Base-by-base conservation (phyloP, 2,888 invertebrate species). In the Nematopogon swammerdamellus region DNA sequence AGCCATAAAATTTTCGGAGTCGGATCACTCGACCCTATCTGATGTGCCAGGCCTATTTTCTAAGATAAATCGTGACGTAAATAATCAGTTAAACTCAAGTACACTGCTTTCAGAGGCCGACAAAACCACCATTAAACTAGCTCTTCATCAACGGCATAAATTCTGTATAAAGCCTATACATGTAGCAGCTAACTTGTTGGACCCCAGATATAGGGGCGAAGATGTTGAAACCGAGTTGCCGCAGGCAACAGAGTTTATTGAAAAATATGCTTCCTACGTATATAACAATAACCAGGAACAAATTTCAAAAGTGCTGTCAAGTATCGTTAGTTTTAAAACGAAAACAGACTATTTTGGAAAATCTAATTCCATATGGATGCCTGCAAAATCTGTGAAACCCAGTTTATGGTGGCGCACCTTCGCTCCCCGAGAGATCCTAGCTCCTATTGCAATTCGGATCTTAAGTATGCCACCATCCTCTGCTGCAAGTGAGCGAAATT, bases 371-470 rank as follows among this genome's bases (percentile, higher is more conserved):
- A 52, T 52, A 45, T 52, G 45, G 50, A 44, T 43, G 49, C 50
- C 52, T 25, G 52, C 50, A 44, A 50, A 43, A 25, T 45, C 29
- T 36, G 42, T 52, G 29, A 46, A 45, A 36, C 49, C 50, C 20
- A 47, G 43, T 25, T 44, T 47, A 30, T 53, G 51, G 51, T 49
- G 53, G 53, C 51, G 49, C 45, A 49, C 49, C 45, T 51, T 51
- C 43, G 49, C 47, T 48, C 43, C 50, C 6, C 45, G 48, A 42
- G 48, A 51, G 47, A 49, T 49, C 30, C 48, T 44, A 49, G 51
- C 47, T 51, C 8, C 25, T 25, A 25, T 25, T 8, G 25, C 25
- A 4, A 8, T 25, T 8, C 25, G 25, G 5, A 25, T 51, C 18
- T 25, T 50, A n/a, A 49, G 51, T 48, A 19, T 51, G 30, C 48